These are phyloP conservation scores for Sclerodermus sp. DNA, from an alignment of 2,888 invertebrate species.

Conservation along the genomic window DNA sequence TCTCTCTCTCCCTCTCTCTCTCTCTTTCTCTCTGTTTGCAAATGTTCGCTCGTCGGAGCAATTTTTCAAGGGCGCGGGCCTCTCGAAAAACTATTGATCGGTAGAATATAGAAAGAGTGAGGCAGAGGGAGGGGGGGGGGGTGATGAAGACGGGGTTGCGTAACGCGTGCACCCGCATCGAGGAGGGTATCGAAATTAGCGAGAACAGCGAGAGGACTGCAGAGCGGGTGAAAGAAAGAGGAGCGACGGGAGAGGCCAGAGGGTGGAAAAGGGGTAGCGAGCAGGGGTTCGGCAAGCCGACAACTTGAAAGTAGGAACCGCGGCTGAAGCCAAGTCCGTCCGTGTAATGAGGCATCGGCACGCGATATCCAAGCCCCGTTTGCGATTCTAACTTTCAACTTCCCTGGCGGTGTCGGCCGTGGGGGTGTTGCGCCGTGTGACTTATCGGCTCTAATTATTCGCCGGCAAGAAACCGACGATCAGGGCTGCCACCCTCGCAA, in stretches of 20 bases:
- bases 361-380: conserved; percentile 48
- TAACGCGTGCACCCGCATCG: too few relatives aligned
- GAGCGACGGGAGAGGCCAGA: conserved; percentile 8
- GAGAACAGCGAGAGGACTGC: too few relatives aligned
- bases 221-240: conserved; percentile 3
- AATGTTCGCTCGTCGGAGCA: too few relatives aligned
- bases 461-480: conserved; percentile 44
- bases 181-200: too few relatives aligned
- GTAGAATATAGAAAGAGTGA: too few relatives aligned
- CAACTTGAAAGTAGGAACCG: conserved; percentile 51
- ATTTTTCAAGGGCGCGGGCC: too few relatives aligned
- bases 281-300: conserved; percentile 27
- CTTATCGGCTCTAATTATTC: conserved; percentile 57
- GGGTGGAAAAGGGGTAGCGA: conserved; percentile 17
- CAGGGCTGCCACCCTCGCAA: conserved; percentile 36
- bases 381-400: conserved; percentile 46
- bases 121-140: conserved; percentile 12
- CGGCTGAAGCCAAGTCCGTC: conserved; percentile 51
- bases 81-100: too few relatives aligned
- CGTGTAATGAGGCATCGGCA: conserved; percentile 53
- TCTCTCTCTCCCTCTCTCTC: too few relatives aligned
- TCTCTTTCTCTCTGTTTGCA: too few relatives aligned
- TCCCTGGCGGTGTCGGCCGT: conserved; percentile 12
- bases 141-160: too few relatives aligned
- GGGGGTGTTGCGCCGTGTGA: conserved; percentile 48